Conservation (phyloP, 2,888 invertebrate genomes). For the Drosophila eohydei region DNA sequence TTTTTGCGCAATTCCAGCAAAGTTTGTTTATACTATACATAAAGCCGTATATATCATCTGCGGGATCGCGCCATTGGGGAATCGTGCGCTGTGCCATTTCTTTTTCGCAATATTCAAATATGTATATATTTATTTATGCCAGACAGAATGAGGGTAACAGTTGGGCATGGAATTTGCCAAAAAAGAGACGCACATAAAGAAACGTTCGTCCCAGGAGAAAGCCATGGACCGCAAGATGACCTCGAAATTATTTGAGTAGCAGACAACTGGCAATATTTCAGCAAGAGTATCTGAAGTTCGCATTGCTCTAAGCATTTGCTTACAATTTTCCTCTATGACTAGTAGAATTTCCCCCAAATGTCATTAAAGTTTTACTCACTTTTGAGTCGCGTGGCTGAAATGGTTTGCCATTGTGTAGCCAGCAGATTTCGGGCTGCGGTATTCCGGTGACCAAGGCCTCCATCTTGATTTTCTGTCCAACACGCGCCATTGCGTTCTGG, state of each 20-base stretch:
- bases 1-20: constrained; percentile 56
- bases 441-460: constrained; percentile 89
- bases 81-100: constrained; percentile 40
- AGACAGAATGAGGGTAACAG: constrained; percentile 20
- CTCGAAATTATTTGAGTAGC: background rate
- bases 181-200: background rate
- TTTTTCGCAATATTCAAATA: constrained; percentile 22
- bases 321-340: background rate
- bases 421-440: constrained; percentile 88
- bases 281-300: constrained; percentile 15
- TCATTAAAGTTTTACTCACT: constrained; percentile 85
- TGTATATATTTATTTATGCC: constrained; percentile 21
- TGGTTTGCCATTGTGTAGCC: constrained; percentile 89
- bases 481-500: constrained; percentile 90
- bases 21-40: constrained; percentile 34
- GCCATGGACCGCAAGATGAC: background rate
- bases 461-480: constrained; percentile 90
- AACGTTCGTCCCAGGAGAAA: constrained; percentile 9
- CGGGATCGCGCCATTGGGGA: constrained; percentile 39
- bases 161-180: constrained; percentile 16
- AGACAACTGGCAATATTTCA: background rate
- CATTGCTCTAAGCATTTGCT: background rate
- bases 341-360: background rate
- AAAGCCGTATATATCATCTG: constrained; percentile 18
- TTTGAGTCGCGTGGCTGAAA: constrained; percentile 87